Evolutionary conservation across 37 sponge, comb jelly and placozoan genomes (phyloP).

Genomic region (Tethya wilhelma): DNA sequence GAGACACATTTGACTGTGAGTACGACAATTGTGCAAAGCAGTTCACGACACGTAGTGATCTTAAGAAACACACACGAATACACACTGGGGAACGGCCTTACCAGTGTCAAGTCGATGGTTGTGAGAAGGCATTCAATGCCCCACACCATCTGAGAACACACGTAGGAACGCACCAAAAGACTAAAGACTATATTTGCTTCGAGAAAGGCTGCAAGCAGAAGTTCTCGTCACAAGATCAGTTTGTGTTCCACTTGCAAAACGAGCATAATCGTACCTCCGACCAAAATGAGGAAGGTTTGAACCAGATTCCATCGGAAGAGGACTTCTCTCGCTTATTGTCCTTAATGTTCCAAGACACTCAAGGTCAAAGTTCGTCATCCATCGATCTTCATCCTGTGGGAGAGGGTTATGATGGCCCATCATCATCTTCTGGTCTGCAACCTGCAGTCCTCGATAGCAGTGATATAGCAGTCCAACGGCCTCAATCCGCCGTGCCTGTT

Average conservation of each 20-base stretch:
- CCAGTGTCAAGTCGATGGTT: slow-evolving; percentile 64
- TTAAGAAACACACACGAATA: slow-evolving; percentile 77
- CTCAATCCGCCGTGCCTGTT: no score
- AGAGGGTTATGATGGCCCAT: no score
- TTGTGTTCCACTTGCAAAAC: slow-evolving; percentile 6
- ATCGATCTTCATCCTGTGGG: no score
- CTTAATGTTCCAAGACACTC: no score
- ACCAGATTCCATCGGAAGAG: no score
- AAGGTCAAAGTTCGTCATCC: no score
- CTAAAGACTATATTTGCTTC: neutral
- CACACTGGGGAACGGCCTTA: slow-evolving; percentile 87
- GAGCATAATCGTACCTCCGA: neutral
- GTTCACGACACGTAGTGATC: slow-evolving; percentile 87
- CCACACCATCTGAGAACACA: slow-evolving; percentile 79
- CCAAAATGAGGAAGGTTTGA: no score
- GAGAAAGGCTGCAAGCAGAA: slow-evolving; percentile 16
- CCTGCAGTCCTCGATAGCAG: no score
- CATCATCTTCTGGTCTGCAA: no score
- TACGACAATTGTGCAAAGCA: slow-evolving; percentile 69
- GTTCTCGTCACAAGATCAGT: slow-evolving; percentile 5
- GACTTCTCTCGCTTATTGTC: no score
- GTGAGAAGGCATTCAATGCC: slow-evolving; percentile 73
- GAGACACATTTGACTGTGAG: slow-evolving; percentile 83
- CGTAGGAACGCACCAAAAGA: slow-evolving; percentile 25
- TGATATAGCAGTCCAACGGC: no score